Evolutionary conservation across 2,797 vertebrate species (phyloP), one percentile per base, ranked within the genome.

Genomic region (Phaenicophaeus curvirostris): DNA sequence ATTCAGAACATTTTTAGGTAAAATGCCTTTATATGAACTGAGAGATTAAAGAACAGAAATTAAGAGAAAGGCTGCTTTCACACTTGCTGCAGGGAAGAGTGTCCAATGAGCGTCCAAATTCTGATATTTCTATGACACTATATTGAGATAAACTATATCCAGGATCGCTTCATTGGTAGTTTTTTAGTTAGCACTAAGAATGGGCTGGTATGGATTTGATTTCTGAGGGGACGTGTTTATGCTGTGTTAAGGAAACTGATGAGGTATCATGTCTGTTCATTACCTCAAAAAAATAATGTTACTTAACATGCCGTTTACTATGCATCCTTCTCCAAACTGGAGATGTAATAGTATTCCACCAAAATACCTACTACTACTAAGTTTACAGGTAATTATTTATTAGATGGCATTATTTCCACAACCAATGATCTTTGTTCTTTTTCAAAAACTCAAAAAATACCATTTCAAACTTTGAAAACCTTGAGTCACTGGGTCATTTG

Each of bases 41-140:
- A 57, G 67, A 82, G 62, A 30, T 4, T 68, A 42, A 82, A 93
- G 58, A 80, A 57, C 6, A 68, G 46, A 55, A 19, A 53, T 3
- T 1, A 73, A 94, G 71, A 78, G 21, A 68, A 87, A 58, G 24
- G 42, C 12, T n/a, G 51, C 14, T 69, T 53, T 68, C 71, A 67
- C 44, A 30, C 28, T 50, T 44, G 42, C 25, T 76, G 37, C 28
- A 57, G 73, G 57, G 19, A 85, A 68, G 23, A 66, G 33, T 0
- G 0, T 37, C 78, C 9, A 3, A 13, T 17, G 28, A 39, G 39
- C 13, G 13, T 39, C 39, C 39, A 87, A 89, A 87, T 73, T 62
- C 78, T 8, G 6, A 8, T 54, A 4, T 46, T 85, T 82, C 74
- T 68, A 3, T 57, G 35, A 31, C 0, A 0, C 25, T 9, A 23